Base-by-base conservation (phyloP, 2,888 invertebrate species). In the Perdita meconis region DNA sequence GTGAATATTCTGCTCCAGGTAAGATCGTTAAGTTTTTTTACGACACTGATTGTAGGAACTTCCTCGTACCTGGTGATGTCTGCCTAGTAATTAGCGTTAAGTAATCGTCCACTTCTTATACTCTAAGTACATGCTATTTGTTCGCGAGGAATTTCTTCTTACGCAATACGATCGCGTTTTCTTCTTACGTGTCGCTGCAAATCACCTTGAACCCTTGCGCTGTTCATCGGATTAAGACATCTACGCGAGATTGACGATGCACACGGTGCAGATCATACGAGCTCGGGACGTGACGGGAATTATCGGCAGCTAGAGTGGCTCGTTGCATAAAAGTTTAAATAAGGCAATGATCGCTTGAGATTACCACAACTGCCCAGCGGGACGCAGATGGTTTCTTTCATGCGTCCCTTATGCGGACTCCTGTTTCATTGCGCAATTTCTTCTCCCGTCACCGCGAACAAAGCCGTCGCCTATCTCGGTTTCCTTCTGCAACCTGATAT, bases 211-310 rank as follows among this genome's bases (percentile, higher is more conserved):
- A 84, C 69, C 70, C 71, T 76, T 71, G 69, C 77, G 63, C 60
- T 66, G 76, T 79, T 73, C 75, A 51, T 81, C 71, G 81, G 84
- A 87, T 87, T 86, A 74, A 87, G 84, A 83, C 85, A 87, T 87
- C 82, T 63, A 30, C 68, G 50, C 50, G 59, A 72, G 76, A 75
- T 53, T 55, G 76, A 63, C 59, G 51, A 6, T 55, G 76, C 59
- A 51, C 42, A 69, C 64, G 61, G 78, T 68, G 81, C 78, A 76
- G 75, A 84, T 84, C 82, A 85, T 83, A 82, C 70, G 78, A 74
- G 74, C 53, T 6, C 40, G 59, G 71, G 64, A 84, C 86, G 84
- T 84, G 84, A 84, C 72, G 57, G 79, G 84, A 85, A 84, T 84
- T 81, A 84, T 85, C 56, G 81, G 84, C 47, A 34, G 60, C 73